These are phyloP conservation scores for Bellardia bayeri DNA, from an alignment of 2,888 invertebrate genomes.

Conservation along the genomic window DNA sequence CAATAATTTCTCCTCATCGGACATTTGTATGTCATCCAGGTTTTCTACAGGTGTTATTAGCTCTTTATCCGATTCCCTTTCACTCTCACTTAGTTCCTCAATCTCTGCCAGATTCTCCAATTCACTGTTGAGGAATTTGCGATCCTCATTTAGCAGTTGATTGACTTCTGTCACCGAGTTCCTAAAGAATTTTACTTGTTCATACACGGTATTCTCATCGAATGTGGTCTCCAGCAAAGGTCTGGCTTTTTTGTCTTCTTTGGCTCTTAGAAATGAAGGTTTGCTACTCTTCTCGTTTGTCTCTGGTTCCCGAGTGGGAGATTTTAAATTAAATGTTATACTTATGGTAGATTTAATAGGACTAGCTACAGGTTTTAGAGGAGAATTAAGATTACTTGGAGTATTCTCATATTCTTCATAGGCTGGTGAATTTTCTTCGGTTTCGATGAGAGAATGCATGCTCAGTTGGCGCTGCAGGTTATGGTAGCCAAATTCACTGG, in stretches of 20 bases:
- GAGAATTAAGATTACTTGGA: slow-evolving; percentile 80
- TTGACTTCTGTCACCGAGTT: slow-evolving; percentile 91
- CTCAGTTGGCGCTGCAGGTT: slow-evolving; percentile 83
- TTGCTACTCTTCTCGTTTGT: slow-evolving; percentile 84
- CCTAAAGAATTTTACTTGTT: slow-evolving; percentile 90
- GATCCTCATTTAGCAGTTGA: slow-evolving; percentile 84
- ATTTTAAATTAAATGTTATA: slow-evolving; percentile 87
- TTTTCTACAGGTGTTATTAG: slow-evolving; percentile 54
- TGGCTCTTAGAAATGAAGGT: slow-evolving; percentile 72
- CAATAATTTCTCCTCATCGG: slow-evolving; percentile 79
- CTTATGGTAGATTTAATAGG: slow-evolving; percentile 89
- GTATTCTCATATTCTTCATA: slow-evolving; percentile 83
- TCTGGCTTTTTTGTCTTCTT: slow-evolving; percentile 74
- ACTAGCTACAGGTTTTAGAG: slow-evolving; percentile 82
- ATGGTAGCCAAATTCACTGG: slow-evolving; percentile 84
- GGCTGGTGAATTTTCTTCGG: slow-evolving; percentile 82
- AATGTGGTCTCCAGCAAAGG: slow-evolving; percentile 86
- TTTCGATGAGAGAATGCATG: slow-evolving; percentile 82
- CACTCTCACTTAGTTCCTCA: slow-evolving; percentile 67
- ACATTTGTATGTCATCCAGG: slow-evolving; percentile 66
- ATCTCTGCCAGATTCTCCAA: slow-evolving; percentile 78
- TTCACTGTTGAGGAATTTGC: slow-evolving; percentile 69
- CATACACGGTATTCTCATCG: slow-evolving; percentile 87
- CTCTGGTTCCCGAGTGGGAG: slow-evolving; percentile 84
- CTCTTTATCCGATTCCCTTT: slow-evolving; percentile 69